Conservation (phyloP, 2,888 invertebrate species). For the Panopea generosa region DNA sequence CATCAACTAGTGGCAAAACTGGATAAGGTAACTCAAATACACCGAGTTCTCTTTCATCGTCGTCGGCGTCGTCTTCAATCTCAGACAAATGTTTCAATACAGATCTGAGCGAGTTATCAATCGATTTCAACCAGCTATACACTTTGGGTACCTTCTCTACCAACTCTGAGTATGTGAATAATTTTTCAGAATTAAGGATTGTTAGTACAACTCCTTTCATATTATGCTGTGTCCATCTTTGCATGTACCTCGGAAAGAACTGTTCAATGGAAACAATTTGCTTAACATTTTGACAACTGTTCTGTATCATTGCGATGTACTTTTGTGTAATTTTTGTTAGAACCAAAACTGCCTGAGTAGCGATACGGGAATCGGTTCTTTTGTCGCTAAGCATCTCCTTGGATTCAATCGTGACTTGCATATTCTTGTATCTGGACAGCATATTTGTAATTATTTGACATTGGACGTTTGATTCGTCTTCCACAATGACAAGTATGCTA, state of each 20-base stretch:
- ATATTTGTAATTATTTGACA: conserved; percentile 8
- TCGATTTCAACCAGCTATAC: conserved; percentile 20
- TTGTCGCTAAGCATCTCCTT: conserved; percentile 12
- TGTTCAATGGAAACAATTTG: conserved; percentile 25
- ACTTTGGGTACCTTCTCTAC: conserved; percentile 26
- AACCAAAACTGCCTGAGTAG: conserved; percentile 12
- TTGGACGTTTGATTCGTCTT: conserved; percentile 11
- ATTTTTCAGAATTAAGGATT: conserved; percentile 19
- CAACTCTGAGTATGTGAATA: conserved; percentile 19
- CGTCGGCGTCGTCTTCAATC: background rate
- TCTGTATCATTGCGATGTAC: conserved; percentile 12
- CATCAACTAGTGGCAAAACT: background rate
- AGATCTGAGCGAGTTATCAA: conserved; percentile 32
- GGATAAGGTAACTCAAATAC: conserved; percentile 26
- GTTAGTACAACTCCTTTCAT: conserved; percentile 5
- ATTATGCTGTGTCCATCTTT: conserved; percentile 38
- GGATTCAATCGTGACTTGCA: conserved; percentile 12
- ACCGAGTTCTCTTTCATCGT: conserved; percentile 1
- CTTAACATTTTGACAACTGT: conserved; percentile 6
- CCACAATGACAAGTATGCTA: conserved; percentile 12
- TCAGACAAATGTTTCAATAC: background rate
- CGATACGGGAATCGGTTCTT: background rate
- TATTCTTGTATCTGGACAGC: conserved; percentile 11
- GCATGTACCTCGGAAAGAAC: conserved; percentile 25
- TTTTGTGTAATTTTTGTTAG: conserved; percentile 17